Evolutionary conservation across 92 coral and sea anemone genomes (phyloP).

Genomic region (Phenganax subtilis): DNA sequence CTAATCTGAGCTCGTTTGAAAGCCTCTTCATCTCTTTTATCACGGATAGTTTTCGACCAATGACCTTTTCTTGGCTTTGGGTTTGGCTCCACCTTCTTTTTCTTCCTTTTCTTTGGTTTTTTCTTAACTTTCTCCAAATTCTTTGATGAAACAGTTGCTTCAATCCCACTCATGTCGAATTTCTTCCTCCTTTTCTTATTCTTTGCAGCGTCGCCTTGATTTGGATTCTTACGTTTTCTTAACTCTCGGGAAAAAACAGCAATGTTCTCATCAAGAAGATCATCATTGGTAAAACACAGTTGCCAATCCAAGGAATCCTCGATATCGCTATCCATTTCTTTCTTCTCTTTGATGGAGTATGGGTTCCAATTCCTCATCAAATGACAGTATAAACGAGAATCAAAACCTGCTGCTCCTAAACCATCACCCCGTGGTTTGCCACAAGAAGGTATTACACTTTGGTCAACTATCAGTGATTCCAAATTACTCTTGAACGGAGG

Average conservation of each 20-base stretch:
- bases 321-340: background rate
- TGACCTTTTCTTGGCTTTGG: background rate
- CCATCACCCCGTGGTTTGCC: constrained; percentile 74
- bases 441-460: constrained; percentile 36
- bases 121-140: background rate
- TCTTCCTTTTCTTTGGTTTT: background rate
- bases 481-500: background rate
- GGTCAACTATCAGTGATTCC: constrained; percentile 27
- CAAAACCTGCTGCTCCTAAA: constrained; percentile 75
- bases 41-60: constrained; percentile 9
- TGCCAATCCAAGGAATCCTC: constrained; percentile 18
- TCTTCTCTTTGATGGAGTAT: background rate
- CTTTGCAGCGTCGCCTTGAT: background rate
- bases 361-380: constrained; percentile 65
- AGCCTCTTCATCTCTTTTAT: constrained; percentile 36
- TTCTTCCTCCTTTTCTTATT: constrained; percentile 15
- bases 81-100: background rate
- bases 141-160: background rate
- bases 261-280: constrained; percentile 4
- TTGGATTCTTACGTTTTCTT: background rate
- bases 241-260: background rate
- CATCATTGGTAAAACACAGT: background rate
- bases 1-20: background rate
- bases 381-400: constrained; percentile 58
- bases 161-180: background rate